Base-by-base conservation (phyloP, 2,113 vertebrate genomes). In the Formicarius rufipectus region DNA sequence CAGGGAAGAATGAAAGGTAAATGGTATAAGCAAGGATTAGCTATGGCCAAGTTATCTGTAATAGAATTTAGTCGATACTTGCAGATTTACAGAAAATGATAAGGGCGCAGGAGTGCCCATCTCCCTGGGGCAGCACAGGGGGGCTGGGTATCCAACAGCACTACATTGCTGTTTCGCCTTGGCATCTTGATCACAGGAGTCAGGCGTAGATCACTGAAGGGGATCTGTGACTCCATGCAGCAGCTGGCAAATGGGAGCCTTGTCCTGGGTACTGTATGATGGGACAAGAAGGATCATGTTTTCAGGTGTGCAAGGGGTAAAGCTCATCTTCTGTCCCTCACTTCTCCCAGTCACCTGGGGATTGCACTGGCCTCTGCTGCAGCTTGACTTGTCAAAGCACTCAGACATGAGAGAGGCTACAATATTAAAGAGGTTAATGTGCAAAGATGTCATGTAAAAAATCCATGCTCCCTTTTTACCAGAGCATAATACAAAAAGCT, bases 271-370 rank as follows among this genome's bases (percentile, higher is more conserved):
- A 4, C 39, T 79, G 40, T 10, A 2, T 21, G 45, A 6, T 59
- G 49, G 24, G 45, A 59, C 27, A 59, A 80, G 59, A 77, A 88
- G 68, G 39, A 67, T 80, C 23, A 14, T 45, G 12, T 22, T 45
- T 50, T 50, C 58, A 59, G n/a, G 19, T 62, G 50, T 88, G 42
- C 42, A 31, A 71, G 37, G 13, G 28, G 19, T 49, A 90, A 82
- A 80, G 33, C 50, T 88, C 53, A 30, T 78, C 40, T 66, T 58
- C 58, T 69, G 37, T 63, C 49, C 58, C 58, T 73, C 0, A 0
- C 28, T 49, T 79, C 40, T 75, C 24, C 39, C 44, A 15, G n/a
- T 69, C 49, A 50, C 0, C 0, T 24, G 53, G 58, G 17, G 13
- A 39, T 67, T 58, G 15, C 31, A 2, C 30, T 74, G n/a, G n/a